Conservation (phyloP, 2,797 vertebrate genomes). For the Staurois parvus region DNA sequence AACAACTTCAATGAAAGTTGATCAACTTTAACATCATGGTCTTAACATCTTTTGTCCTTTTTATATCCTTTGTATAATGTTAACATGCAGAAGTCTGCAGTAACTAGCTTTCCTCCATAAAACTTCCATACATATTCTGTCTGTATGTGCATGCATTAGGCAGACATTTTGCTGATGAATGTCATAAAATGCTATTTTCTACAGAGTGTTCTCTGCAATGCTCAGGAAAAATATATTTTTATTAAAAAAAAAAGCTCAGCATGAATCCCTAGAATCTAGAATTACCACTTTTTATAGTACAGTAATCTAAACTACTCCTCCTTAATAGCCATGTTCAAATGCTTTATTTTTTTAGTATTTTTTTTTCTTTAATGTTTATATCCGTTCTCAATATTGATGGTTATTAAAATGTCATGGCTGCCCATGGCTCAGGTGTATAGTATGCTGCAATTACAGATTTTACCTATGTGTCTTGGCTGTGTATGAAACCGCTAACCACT, state of each 20-base stretch:
- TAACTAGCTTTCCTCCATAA: neutral
- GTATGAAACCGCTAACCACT: conserved; percentile 29
- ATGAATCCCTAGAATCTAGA: neutral
- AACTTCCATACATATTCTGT: neutral
- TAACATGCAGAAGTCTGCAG: neutral
- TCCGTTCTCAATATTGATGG: neutral
- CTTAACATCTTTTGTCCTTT: too few relatives aligned
- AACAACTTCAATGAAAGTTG: neutral
- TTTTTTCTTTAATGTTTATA: neutral
- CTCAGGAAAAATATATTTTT: neutral
- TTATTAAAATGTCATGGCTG: neutral
- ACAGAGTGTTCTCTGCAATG: conserved; percentile 16
- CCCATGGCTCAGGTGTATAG: conserved; percentile 3
- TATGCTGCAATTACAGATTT: neutral
- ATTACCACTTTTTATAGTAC: neutral
- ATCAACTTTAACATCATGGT: neutral
- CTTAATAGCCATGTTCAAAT: neutral
- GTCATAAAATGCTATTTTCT: neutral
- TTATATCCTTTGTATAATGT: neutral
- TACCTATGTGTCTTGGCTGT: neutral
- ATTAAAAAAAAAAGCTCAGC: neutral
- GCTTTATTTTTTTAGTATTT: conserved; percentile 10
- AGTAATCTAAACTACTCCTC: neutral
- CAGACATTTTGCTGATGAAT: neutral
- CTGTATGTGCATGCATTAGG: neutral